phyloP scores from a whole-genome alignment of 2,888 invertebrate genomes.

The Aproaerema taeniolella region DNA sequence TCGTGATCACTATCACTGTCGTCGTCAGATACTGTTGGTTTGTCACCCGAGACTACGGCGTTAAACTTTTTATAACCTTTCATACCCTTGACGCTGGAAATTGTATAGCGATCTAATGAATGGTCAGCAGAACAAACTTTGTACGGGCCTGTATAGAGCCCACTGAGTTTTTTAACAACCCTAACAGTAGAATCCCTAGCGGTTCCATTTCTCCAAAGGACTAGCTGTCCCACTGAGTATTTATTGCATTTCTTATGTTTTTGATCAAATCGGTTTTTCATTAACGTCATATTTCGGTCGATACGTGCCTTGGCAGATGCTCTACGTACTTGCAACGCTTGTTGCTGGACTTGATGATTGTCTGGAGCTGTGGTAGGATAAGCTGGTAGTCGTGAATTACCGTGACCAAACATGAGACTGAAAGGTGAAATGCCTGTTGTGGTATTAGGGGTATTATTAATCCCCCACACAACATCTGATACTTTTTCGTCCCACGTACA shows the following conservation, averaged over 20 bases:
- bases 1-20: neutral
- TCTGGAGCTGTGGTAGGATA: neutral
- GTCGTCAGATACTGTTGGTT: constrained; percentile 4
- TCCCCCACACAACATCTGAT: constrained; percentile 17
- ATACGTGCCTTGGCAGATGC: constrained; percentile 9
- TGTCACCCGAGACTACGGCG: constrained; percentile 8
- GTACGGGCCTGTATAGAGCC: constrained; percentile 16
- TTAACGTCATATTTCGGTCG: constrained; percentile 13
- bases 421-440: constrained; percentile 16
- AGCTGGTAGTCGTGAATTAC: constrained; percentile 11
- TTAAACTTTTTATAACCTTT: constrained; percentile 17
- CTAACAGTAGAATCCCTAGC: constrained; percentile 3
- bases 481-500: constrained; percentile 18
- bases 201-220: constrained; percentile 14
- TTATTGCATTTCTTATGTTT: constrained; percentile 15
- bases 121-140: constrained; percentile 11
- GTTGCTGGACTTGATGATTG: neutral
- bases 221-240: constrained; percentile 17
- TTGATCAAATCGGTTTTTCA: constrained; percentile 12
- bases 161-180: constrained; percentile 12
- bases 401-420: constrained; percentile 17
- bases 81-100: constrained; percentile 12
- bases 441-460: constrained; percentile 18
- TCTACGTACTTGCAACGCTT: constrained; percentile 1
- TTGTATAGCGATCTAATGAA: constrained; percentile 15